Percentiles rank a stretch among this genome's conserved stretches.
These are phyloP conservation scores for Zeuzera pyrina DNA, from an alignment of 2,888 invertebrate species.

Conservation along the genomic window DNA sequence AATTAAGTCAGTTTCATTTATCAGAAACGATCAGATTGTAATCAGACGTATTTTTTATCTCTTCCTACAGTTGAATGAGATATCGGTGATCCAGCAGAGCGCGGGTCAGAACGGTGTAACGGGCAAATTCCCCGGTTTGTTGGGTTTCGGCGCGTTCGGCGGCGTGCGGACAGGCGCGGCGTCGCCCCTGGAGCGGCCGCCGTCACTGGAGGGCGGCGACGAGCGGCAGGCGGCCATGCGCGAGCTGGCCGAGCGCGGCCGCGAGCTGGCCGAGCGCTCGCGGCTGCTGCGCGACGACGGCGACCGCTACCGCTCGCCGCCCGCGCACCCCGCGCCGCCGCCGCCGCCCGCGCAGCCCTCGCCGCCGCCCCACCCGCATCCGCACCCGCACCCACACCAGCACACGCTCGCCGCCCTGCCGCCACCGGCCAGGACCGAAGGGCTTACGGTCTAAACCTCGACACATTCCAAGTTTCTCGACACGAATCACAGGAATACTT, in stretches of 20 bases:
- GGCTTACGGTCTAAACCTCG: constrained; percentile 77
- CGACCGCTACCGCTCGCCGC: constrained; percentile 56
- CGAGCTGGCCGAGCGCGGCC: constrained; percentile 69
- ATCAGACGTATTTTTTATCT: constrained; percentile 4
- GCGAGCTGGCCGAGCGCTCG: constrained; percentile 66
- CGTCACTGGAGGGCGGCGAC: constrained; percentile 56
- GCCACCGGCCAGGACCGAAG: constrained; percentile 79
- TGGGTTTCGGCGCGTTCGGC: constrained; percentile 83
- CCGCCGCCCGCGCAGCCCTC: constrained; percentile 52
- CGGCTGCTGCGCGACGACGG: constrained; percentile 66
- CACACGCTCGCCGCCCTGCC: constrained; percentile 73
- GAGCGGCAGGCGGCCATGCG: constrained; percentile 64
- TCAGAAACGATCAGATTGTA: not conserved
- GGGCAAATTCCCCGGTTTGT: constrained; percentile 81
- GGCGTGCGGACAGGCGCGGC: constrained; percentile 70
- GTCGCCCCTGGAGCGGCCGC: constrained; percentile 63
- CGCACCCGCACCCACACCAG: constrained; percentile 57
- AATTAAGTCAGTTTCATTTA: too few species aligned
- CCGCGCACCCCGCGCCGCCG: constrained; percentile 44
- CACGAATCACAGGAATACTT: constrained; percentile 8
- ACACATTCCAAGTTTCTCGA: constrained; percentile 43
- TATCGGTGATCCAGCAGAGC: constrained; percentile 83
- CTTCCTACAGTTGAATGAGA: constrained; percentile 82
- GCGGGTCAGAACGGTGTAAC: constrained; percentile 79
- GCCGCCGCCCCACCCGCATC: constrained; percentile 31